A percentile compares a stretch with the other conserved stretches of the same genome.
Conservation (phyloP, 2,888 invertebrate species). For the Cecidostiba fungosa region DNA sequence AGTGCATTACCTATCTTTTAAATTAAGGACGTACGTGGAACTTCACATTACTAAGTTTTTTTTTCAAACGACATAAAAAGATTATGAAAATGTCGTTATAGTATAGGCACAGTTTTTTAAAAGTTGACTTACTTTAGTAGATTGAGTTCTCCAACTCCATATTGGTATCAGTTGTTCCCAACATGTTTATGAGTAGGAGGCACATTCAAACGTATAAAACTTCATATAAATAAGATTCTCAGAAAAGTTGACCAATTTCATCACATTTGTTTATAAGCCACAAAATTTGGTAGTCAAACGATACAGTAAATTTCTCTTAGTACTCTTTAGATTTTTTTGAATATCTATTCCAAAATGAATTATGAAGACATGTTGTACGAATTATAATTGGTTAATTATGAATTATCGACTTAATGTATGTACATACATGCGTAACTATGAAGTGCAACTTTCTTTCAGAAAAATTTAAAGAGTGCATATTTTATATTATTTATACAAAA, state of each 20-base stretch:
- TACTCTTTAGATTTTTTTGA: conserved; percentile 56
- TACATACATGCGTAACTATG: not conserved
- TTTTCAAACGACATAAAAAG: not conserved
- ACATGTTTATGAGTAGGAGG: not conserved
- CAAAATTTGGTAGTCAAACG: conserved; percentile 10
- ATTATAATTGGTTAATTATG: not conserved
- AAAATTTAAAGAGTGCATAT: conserved; percentile 44
- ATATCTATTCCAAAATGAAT: conserved; percentile 6
- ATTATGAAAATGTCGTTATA: not conserved
- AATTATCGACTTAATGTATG: conserved; percentile 7
- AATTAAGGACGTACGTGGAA: not conserved
- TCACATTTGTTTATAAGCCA: not conserved
- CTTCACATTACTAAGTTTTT: not conserved
- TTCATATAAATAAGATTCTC: not conserved
- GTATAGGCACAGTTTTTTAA: not conserved
- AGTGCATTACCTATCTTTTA: not conserved
- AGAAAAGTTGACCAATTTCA: not conserved
- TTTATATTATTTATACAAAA: conserved; percentile 43
- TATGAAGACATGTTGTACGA: not conserved
- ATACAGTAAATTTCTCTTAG: not conserved
- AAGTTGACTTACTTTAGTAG: not conserved
- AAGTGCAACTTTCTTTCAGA: conserved; percentile 18
- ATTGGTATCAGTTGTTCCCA: not conserved
- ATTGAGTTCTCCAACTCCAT: not conserved
- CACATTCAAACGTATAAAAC: not conserved